These are phyloP conservation scores for Nyctalus aviator DNA, from an alignment of 2,797 vertebrate species.

Conservation along the genomic window DNA sequence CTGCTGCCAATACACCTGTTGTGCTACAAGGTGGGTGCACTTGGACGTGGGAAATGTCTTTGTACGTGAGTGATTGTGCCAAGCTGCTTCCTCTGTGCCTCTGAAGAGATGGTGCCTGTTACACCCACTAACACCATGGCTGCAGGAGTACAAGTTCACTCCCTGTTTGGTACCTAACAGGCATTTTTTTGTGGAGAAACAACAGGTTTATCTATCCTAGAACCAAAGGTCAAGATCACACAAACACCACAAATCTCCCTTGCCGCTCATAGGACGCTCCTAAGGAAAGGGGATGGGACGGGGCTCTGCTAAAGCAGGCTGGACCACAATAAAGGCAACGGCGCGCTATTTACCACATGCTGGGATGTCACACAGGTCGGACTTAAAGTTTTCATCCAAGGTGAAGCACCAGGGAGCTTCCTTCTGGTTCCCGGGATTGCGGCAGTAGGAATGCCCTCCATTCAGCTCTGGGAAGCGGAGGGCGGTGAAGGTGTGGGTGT, in stretches of 20 bases:
- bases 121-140: rapidly evolving
- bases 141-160: background rate
- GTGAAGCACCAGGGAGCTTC: constrained; percentile 99
- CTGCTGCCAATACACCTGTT: background rate
- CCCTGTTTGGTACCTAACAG: background rate
- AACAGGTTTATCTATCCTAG: background rate
- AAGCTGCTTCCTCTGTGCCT: background rate
- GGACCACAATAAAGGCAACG: background rate
- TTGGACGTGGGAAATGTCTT: background rate
- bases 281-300: background rate
- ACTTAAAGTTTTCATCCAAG: constrained; percentile 94
- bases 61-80: background rate
- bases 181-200: background rate
- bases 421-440: constrained; percentile 96
- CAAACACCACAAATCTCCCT: background rate
- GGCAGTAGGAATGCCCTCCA: constrained; percentile 98
- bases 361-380: constrained; percentile 96
- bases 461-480: constrained; percentile 95
- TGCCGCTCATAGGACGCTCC: background rate
- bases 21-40: background rate
- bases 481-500: constrained; percentile 95
- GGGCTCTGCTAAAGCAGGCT: background rate
- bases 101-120: background rate
- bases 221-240: background rate
- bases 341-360: constrained; percentile 91